A percentile compares a stretch with the other conserved stretches of the same genome.
Conservation (phyloP, 2,888 invertebrate genomes). For the Taenaris catops region DNA sequence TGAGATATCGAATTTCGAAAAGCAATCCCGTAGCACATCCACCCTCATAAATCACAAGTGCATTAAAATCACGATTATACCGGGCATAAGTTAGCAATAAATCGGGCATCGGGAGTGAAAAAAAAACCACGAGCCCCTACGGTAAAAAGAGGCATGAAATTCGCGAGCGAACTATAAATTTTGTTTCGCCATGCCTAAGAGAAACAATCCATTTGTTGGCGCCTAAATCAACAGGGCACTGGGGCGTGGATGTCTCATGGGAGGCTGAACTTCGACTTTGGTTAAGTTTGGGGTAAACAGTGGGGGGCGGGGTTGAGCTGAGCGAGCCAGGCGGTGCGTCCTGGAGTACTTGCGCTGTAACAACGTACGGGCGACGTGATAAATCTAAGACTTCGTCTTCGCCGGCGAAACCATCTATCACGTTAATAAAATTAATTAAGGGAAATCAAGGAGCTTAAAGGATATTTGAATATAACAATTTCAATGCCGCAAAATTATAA, state of each 20-base stretch:
- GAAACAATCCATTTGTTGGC: conserved; percentile 69
- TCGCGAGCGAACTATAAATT: conserved; percentile 44
- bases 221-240: conserved; percentile 58
- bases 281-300: no score
- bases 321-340: no score
- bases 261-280: no score
- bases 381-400: no score
- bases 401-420: no score
- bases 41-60: conserved; percentile 63
- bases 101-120: conserved; percentile 61
- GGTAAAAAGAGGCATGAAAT: conserved; percentile 37
- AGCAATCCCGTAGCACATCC: conserved; percentile 56
- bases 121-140: conserved; percentile 33
- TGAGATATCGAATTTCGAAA: conserved; percentile 76
- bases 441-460: no score
- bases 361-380: no score
- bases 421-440: no score
- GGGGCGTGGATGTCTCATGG: conserved; percentile 51
- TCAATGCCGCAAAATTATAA: no score
- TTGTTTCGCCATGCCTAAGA: conserved; percentile 38
- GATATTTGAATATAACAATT: no score
- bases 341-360: no score
- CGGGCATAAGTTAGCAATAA: conserved; percentile 71
- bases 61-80: conserved; percentile 78
- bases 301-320: no score